These are phyloP conservation scores for Limanda limanda DNA, from an alignment of 2,113 vertebrate genomes.

Conservation along the genomic window DNA sequence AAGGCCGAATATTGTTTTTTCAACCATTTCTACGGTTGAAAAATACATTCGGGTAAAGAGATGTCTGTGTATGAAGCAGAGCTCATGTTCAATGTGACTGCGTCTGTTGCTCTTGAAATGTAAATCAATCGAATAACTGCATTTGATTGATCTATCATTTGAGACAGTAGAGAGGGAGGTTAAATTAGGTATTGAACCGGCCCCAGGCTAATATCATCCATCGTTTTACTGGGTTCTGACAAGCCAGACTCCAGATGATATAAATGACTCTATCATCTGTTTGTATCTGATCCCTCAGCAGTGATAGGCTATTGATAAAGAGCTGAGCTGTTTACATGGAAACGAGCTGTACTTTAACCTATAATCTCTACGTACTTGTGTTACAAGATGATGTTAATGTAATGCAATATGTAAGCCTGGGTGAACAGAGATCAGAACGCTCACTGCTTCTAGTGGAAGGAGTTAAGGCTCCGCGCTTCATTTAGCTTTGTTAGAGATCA, in stretches of 20 bases:
- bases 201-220: slow-evolving; percentile 47
- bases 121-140: slow-evolving; percentile 24
- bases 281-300: slow-evolving; percentile 27
- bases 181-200: slow-evolving; percentile 58
- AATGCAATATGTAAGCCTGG: not conserved
- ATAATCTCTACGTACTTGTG: not conserved
- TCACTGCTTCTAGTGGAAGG: not conserved
- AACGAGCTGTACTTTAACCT: slow-evolving; percentile 5
- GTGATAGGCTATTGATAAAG: slow-evolving; percentile 11
- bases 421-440: not conserved
- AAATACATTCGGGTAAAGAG: not conserved
- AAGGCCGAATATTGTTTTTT: too few species aligned
- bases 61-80: not conserved
- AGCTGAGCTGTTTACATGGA: slow-evolving; percentile 10
- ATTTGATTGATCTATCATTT: slow-evolving; percentile 50
- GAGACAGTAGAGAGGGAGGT: slow-evolving; percentile 44
- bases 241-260: slow-evolving; percentile 36
- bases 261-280: slow-evolving; percentile 62
- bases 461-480: slow-evolving; percentile 7
- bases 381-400: not conserved
- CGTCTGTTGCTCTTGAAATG: slow-evolving; percentile 19
- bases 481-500: slow-evolving; percentile 9
- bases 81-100: not conserved
- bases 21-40: not conserved
- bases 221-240: slow-evolving; percentile 39